Evolutionary conservation across 2,888 invertebrate species (phyloP).

Genomic region (Drosophila meridiana): DNA sequence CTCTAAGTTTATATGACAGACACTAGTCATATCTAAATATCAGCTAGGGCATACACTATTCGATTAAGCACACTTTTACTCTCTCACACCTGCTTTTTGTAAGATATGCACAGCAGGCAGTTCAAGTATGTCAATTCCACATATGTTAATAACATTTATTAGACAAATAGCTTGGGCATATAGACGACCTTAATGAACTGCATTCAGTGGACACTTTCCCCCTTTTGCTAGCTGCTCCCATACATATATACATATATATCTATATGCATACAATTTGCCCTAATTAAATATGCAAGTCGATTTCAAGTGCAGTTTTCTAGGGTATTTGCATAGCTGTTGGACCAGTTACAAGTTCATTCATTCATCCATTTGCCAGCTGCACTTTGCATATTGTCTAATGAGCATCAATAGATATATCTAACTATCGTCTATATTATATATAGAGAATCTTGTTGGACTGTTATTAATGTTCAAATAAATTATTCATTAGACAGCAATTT

Average conservation of each 20-base stretch:
- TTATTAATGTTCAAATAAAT: constrained; percentile 38
- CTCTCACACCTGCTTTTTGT: background rate
- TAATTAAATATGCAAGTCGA: constrained; percentile 11
- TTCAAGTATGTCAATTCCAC: background rate
- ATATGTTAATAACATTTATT: constrained; percentile 11
- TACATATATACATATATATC: background rate
- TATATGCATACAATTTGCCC: constrained; percentile 20
- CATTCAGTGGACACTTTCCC: constrained; percentile 14
- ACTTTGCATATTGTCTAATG: constrained; percentile 32
- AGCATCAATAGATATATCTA: constrained; percentile 14
- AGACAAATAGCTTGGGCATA: constrained; percentile 25
- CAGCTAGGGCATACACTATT: background rate
- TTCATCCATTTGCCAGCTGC: constrained; percentile 15
- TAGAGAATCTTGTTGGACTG: background rate
- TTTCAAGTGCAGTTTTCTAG: constrained; percentile 39
- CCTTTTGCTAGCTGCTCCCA: background rate
- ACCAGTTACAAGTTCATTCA: constrained; percentile 54
- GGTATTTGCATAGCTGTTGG: constrained; percentile 56
- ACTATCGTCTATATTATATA: background rate
- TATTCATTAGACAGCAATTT: constrained; percentile 31
- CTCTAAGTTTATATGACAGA: background rate
- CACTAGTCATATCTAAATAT: background rate
- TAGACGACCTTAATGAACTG: constrained; percentile 27
- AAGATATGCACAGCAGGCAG: background rate
- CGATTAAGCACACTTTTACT: background rate